Evolutionary conservation across 2,113 vertebrate genomes (phyloP), one percentile per base, ranked within the genome.

Genomic region (Poecile atricapillus): DNA sequence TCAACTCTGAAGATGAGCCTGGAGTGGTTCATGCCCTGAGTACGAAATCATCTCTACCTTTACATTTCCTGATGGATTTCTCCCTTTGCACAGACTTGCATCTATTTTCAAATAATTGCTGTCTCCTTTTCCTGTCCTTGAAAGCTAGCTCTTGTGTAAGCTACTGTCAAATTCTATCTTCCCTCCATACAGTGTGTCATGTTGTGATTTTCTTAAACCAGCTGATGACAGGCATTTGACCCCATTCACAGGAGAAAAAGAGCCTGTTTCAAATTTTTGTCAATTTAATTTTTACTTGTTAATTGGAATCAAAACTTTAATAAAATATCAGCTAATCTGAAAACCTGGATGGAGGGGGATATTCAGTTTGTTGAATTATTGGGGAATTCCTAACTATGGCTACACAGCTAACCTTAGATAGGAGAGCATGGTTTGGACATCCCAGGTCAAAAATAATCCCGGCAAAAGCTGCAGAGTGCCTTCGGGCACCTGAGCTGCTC

Each of bases 71-170:
- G 68, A 24, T 85, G 39, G 13, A n/a, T 90, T 93, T 58, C 35
- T 91, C 47, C 78, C 59, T 74, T 83, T 73, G 22, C 30, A 43
- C 63, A 88, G 52, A n/a, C 44, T 77, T 74, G 64, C 64, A 60
- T 63, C 79, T 93, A 4, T 92, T 86, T 88, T 86, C 85, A 92
- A 88, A 46, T 77, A 77, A 85, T 33, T 84, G 81, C 10, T 11
- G 39, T 89, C 77, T 96, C 53, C 58, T 89, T 91, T 43, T 78
- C 65, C 58, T 64, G 65, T 30, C 84, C 91, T 94, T 95, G 91
- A 84, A 91, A 93, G 78, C 13, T 15, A 75, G 31, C 28, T 87
- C 74, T 73, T 55, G 18, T 30, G 31, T 33, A 69, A 95, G 50
- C n/a, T 79, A 43, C 60, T 82, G 64, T 91, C 64, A 82, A 52